Evolutionary conservation across 2,888 invertebrate genomes (phyloP).

Genomic region (Drosophila heteroneura): DNA sequence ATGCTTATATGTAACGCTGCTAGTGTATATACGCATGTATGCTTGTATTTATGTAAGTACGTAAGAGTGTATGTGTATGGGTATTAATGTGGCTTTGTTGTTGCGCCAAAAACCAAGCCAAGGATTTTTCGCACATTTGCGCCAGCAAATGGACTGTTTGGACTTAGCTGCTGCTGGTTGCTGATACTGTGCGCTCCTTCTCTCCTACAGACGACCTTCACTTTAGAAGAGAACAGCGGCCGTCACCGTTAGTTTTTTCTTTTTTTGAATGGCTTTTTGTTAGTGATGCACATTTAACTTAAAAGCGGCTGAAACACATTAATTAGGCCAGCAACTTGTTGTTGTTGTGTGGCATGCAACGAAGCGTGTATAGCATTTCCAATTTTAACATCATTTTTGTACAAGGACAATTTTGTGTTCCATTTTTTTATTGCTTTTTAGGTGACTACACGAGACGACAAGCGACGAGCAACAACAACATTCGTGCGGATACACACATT

Average conservation of each 20-base stretch:
- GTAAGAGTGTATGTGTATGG: constrained; percentile 22
- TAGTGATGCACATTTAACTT: constrained; percentile 41
- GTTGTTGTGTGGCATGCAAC: constrained; percentile 36
- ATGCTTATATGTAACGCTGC: constrained; percentile 23
- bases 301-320: constrained; percentile 45
- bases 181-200: constrained; percentile 61
- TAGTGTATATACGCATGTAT: constrained; percentile 13
- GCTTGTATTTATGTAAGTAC: constrained; percentile 11
- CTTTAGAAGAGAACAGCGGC: constrained; percentile 49
- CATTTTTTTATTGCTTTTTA: constrained; percentile 24
- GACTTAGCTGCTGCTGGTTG: constrained; percentile 45
- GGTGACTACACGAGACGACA: constrained; percentile 35
- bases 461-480: constrained; percentile 44
- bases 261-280: constrained; percentile 51
- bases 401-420: constrained; percentile 61
- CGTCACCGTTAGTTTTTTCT: constrained; percentile 47
- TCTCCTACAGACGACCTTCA: constrained; percentile 79
- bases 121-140: constrained; percentile 77
- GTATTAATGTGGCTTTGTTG: constrained; percentile 67
- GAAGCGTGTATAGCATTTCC: constrained; percentile 35
- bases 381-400: constrained; percentile 41
- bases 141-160: constrained; percentile 64
- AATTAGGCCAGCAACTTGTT: constrained; percentile 66
- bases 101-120: constrained; percentile 78
- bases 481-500: constrained; percentile 79